A percentile compares a stretch with the other conserved stretches of the same genome.
Evolutionary conservation across 2,113 vertebrate species (phyloP).

Genomic region (Hypanus sabinus): DNA sequence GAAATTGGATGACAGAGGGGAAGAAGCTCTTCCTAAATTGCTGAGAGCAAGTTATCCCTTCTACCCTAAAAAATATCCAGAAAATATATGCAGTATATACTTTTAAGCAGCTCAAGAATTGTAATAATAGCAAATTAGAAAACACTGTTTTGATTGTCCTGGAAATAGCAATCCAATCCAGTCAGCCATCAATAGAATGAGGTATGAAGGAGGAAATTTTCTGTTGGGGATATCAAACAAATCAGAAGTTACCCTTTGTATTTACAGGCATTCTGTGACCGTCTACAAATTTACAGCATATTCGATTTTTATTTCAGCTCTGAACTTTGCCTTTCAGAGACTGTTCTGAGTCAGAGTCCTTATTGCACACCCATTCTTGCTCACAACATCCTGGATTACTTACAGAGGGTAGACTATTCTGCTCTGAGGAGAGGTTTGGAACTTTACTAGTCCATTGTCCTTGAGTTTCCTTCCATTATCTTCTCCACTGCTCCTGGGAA

Average conservation of each 20-base stretch:
- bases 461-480: conserved; percentile 31
- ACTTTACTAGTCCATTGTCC: conserved; percentile 18
- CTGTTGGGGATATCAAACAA: not conserved
- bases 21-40: too few species aligned
- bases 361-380: not conserved
- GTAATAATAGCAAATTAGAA: not conserved
- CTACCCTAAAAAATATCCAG: not conserved
- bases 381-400: conserved; percentile 11
- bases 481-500: not conserved
- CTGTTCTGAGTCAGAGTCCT: not conserved
- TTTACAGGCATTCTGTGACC: not conserved
- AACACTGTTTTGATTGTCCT: not conserved
- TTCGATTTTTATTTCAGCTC: not conserved
- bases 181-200: not conserved
- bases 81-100: not conserved
- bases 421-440: not conserved
- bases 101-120: not conserved
- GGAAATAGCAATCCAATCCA: not conserved
- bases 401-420: not conserved
- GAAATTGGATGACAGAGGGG: too few species aligned
- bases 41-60: not conserved
- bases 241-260: not conserved
- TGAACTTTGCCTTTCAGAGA: not conserved
- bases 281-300: not conserved
- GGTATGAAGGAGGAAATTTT: not conserved